These are phyloP conservation scores for Ceratoteleas bidentatus DNA, from an alignment of 1,140 invertebrate species.

Conservation along the genomic window DNA sequence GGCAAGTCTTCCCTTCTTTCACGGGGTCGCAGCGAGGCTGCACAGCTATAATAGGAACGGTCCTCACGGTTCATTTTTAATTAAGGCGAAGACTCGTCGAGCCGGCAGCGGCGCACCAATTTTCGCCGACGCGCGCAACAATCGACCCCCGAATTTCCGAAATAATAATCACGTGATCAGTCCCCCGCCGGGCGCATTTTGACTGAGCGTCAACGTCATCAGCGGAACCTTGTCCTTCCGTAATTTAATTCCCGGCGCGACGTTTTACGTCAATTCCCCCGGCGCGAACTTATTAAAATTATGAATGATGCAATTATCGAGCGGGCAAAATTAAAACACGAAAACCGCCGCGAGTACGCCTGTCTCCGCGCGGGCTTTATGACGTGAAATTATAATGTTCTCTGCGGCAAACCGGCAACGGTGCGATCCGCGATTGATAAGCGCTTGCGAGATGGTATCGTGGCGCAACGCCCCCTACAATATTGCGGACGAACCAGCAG, in stretches of 20 bases:
- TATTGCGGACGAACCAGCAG: slow-evolving; percentile 12
- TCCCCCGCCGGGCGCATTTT: neutral
- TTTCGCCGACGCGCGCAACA: slow-evolving; percentile 29
- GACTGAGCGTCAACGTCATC: slow-evolving; percentile 9
- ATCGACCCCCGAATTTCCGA: too few species aligned
- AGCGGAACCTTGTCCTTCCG: slow-evolving; percentile 10
- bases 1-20: slow-evolving; percentile 46
- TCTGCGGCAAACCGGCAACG: slow-evolving; percentile 18
- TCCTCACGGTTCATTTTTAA: slow-evolving; percentile 68
- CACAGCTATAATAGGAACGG: slow-evolving; percentile 59
- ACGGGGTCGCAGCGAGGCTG: slow-evolving; percentile 49
- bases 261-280: slow-evolving; percentile 13
- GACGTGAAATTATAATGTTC: slow-evolving; percentile 51
- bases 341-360: slow-evolving; percentile 13
- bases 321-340: slow-evolving; percentile 14
- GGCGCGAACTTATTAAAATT: slow-evolving; percentile 30
- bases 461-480: slow-evolving; percentile 24
- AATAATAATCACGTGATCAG: slow-evolving; percentile 7
- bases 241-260: slow-evolving; percentile 19
- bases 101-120: slow-evolving; percentile 42
- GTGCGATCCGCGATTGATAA: slow-evolving; percentile 48
- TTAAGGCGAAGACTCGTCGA: slow-evolving; percentile 67
- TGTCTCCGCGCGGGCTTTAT: slow-evolving; percentile 37
- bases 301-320: slow-evolving; percentile 33
- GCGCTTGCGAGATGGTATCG: slow-evolving; percentile 41